Evolutionary conservation across 2,113 vertebrate genomes (phyloP), one percentile per base, ranked within the genome.

Genomic region (Lagopus leucura): DNA sequence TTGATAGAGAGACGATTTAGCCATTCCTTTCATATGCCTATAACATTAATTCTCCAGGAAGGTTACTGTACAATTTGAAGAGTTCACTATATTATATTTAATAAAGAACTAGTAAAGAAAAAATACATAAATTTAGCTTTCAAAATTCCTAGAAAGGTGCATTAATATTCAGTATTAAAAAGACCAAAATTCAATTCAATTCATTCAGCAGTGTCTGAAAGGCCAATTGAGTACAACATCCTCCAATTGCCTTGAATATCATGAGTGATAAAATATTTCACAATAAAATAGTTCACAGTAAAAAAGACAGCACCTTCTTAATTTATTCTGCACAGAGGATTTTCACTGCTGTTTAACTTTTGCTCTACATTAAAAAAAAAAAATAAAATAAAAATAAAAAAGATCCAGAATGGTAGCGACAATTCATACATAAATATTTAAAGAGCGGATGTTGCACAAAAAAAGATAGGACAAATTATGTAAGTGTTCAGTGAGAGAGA

Each of bases 1-100:
- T 97, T 95, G 82, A 88, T 82, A 85, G 78, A 91, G 30, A 86
- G 75, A 95, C 11, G 43, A n/a, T 90, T 97, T 82, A 96, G 76
- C 72, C 73, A 58, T 57, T 40, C 50, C 61, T 91, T 97, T 96
- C 89, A 87, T 95, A 94, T 92, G 94, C 82, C 75, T 86, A 27
- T 74, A 88, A 66, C 50, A 90, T 85, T 88, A 90, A 91, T 94
- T 94, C 86, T 93, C 73, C 32, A 67, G 43, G 60, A 95, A 95
- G 75, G 90, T 92, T 96, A 95, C 66, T 4, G 0, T 77, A 86
- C 57, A 88, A 94, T 90, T 95, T 90, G 61, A 87, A 66, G 28
- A 90, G 67, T 92, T 93, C n/a, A 38, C 52, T 82, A 64, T 92
- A 79, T 67, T 88, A 74, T 78, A 89, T 76, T 95, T 93, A 81